A percentile compares a stretch with the other conserved stretches of the same genome.
These are phyloP conservation scores for Plebejus melissa DNA, from an alignment of 2,888 invertebrate species.

Conservation along the genomic window DNA sequence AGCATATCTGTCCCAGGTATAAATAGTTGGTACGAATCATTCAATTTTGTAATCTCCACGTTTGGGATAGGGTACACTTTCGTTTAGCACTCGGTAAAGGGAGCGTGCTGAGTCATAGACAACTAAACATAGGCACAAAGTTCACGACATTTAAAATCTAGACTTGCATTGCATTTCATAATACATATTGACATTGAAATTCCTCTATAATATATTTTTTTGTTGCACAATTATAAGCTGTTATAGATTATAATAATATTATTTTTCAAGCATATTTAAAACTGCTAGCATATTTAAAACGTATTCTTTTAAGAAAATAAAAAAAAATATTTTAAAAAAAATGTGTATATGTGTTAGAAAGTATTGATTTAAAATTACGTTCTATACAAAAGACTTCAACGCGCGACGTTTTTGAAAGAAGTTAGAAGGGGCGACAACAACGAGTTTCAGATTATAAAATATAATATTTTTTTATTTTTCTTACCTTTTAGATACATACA, in stretches of 20 bases:
- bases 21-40: neutral
- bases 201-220: neutral
- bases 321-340: too few relatives aligned
- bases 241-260: too few relatives aligned
- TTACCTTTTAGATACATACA: too few relatives aligned
- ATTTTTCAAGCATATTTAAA: too few relatives aligned
- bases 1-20: neutral
- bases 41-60: neutral
- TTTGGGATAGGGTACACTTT: neutral
- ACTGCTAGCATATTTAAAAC: too few relatives aligned
- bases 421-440: neutral
- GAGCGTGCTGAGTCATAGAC: conserved; percentile 27
- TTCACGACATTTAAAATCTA: conserved; percentile 22
- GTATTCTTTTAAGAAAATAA: neutral
- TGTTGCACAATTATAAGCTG: neutral
- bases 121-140: conserved; percentile 26
- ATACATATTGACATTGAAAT: conserved; percentile 16
- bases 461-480: neutral
- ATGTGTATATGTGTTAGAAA: neutral
- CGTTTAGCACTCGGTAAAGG: neutral
- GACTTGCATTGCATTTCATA: conserved; percentile 21
- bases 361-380: neutral
- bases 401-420: neutral
- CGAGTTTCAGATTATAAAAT: neutral
- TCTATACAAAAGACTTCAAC: neutral